Evolutionary conservation across 2,888 invertebrate genomes (phyloP), one percentile per base, ranked within the genome.

Genomic region (Cheilosia vernalis): DNA sequence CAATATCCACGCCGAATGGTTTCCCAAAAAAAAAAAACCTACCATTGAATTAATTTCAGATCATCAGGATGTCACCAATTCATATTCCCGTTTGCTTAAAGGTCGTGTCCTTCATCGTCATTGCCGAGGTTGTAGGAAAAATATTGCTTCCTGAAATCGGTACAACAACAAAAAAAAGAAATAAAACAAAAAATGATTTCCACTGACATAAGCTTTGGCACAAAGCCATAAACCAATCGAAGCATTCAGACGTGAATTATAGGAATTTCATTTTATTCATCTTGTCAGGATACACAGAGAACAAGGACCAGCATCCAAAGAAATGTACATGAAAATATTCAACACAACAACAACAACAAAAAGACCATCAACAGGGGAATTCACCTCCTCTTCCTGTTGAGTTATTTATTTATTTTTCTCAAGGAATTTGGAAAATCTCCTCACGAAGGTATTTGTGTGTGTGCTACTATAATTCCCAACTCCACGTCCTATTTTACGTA

Each of bases 191-290:
- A 60, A 67, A 24, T 24, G 2, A 24, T 24, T 79, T 73, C 79
- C 51, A 79, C 69, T 66, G 78, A 73, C 64, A 78, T 78, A 49
- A 63, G 63, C 64, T 64, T 79, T 79, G 83, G 80, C 80, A 80
- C 64, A 74, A 84, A 80, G 74, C 84, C 84, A 80, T 84, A 84
- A 84, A 84, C 80, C 74, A 84, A 80, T 80, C 84, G 84, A 84
- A 80, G 84, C 84, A 74, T 84, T 84, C 84, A 84, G 80, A 80
- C 80, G 74, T 84, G 74, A 84, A 80, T 80, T 84, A 84, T 84
- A 80, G 84, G 74, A 84, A 84, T 84, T 80, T 70, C 80, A 80
- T 84, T 84, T 78, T 74, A 70, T 80, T 84, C 69, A 70, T 79
- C 60, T 64, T 84, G 74, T 80, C 69, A 66, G 73, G 64, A 84